A percentile compares a stretch with the other conserved stretches of the same genome.
Conservation (phyloP, 2,888 invertebrate species). For the Lamproptera curius region DNA sequence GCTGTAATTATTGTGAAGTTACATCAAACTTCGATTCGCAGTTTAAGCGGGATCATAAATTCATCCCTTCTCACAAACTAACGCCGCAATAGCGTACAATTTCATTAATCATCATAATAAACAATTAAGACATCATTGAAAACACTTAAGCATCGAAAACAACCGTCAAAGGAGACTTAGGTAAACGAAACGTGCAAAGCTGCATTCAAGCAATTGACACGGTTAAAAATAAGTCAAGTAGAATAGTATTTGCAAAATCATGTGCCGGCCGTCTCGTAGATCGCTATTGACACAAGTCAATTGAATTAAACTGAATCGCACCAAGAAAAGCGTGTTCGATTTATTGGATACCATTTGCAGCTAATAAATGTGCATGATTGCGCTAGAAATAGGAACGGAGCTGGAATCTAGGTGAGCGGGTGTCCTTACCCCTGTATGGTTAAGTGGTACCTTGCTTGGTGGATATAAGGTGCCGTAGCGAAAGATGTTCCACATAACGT, state of each 20-base stretch:
- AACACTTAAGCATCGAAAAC: too few species aligned
- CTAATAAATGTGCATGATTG: constrained; percentile 20
- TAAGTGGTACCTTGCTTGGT: neutral
- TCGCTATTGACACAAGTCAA: constrained; percentile 35
- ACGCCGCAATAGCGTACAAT: too few species aligned
- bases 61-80: too few species aligned
- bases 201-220: too few species aligned
- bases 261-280: constrained; percentile 31
- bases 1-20: too few species aligned
- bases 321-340: constrained; percentile 38
- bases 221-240: too few species aligned
- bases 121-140: too few species aligned
- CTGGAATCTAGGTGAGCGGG: constrained; percentile 18
- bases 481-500: neutral
- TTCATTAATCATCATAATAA: too few species aligned
- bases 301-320: constrained; percentile 47
- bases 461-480: neutral
- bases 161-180: too few species aligned
- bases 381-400: constrained; percentile 13
- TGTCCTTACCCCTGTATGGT: constrained; percentile 17
- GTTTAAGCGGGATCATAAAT: too few species aligned
- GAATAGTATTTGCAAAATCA: constrained; percentile 41
- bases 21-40: too few species aligned
- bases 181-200: too few species aligned
- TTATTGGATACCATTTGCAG: constrained; percentile 24